phyloP scores from a whole-genome alignment of 2,888 invertebrate genomes.

The Hyposoter didymator region DNA sequence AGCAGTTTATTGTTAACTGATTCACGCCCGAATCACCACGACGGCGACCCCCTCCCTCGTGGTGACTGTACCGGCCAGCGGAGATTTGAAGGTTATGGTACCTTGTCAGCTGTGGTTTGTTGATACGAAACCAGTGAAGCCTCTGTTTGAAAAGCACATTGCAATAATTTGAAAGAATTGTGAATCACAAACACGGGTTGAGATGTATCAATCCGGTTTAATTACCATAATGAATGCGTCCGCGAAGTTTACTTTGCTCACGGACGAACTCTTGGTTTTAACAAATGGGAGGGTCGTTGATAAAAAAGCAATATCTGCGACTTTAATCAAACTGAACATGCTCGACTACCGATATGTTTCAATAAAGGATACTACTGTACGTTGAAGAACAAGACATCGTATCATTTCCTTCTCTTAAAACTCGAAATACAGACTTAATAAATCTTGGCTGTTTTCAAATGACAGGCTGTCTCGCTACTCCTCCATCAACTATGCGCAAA shows the following conservation, averaged over 20 bases:
- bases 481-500: slow-evolving; percentile 76
- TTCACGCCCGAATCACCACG: too few relatives aligned
- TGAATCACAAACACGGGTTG: neutral
- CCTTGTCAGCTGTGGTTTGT: too few relatives aligned
- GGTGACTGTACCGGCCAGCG: too few relatives aligned
- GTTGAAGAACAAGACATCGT: slow-evolving; percentile 50
- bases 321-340: slow-evolving; percentile 88
- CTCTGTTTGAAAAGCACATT: neutral
- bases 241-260: slow-evolving; percentile 73
- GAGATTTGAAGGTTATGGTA: too few relatives aligned
- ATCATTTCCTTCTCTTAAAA: neutral
- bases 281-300: slow-evolving; percentile 74
- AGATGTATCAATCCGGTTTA: neutral
- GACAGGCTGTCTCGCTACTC: slow-evolving; percentile 75
- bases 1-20: too few relatives aligned
- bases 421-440: neutral
- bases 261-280: slow-evolving; percentile 74
- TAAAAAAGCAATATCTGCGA: slow-evolving; percentile 84
- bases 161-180: neutral
- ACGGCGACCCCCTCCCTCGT: too few relatives aligned
- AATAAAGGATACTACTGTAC: slow-evolving; percentile 84
- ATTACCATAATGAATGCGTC: slow-evolving; percentile 35
- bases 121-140: neutral
- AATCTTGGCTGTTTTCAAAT: slow-evolving; percentile 39
- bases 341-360: slow-evolving; percentile 86